Conservation (phyloP, 2,888 invertebrate genomes). For the Agriopis aurantiaria region DNA sequence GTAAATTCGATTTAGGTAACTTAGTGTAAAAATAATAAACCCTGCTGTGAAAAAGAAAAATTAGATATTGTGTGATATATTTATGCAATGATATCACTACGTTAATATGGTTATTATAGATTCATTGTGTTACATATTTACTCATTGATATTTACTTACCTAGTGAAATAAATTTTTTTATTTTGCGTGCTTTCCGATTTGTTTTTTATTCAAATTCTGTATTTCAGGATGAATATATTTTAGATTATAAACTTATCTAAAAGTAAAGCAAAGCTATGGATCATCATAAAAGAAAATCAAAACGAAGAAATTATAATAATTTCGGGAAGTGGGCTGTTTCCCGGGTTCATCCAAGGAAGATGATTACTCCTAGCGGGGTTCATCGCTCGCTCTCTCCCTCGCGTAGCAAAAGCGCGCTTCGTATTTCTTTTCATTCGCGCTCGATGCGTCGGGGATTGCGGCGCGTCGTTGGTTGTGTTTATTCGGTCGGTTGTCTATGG, state of each 20-base stretch:
- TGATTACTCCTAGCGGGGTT: too few relatives aligned
- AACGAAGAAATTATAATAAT: background rate
- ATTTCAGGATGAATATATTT: background rate
- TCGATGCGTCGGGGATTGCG: conserved; percentile 74
- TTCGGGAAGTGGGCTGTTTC: conserved; percentile 16
- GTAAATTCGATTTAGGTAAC: background rate
- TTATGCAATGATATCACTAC: background rate
- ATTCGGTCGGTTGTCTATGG: conserved; percentile 75
- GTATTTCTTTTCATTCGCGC: conserved; percentile 80
- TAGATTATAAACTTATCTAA: too few relatives aligned
- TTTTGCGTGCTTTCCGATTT: background rate
- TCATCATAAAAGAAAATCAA: background rate
- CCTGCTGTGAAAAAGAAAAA: background rate
- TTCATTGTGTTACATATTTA: background rate
- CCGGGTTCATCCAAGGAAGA: conserved; percentile 38
- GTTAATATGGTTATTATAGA: background rate
- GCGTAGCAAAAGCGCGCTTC: conserved; percentile 48
- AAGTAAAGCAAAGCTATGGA: background rate
- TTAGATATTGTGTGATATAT: background rate
- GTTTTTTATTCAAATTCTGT: background rate
- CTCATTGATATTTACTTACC: background rate
- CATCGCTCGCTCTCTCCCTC: conserved; percentile 58
- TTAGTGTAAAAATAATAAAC: background rate
- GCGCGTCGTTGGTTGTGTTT: conserved; percentile 61
- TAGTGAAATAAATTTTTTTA: background rate